Evolutionary conservation across 2,113 vertebrate genomes (phyloP), one percentile per base, ranked within the genome.

Genomic region (Corythoichthys intestinalis): DNA sequence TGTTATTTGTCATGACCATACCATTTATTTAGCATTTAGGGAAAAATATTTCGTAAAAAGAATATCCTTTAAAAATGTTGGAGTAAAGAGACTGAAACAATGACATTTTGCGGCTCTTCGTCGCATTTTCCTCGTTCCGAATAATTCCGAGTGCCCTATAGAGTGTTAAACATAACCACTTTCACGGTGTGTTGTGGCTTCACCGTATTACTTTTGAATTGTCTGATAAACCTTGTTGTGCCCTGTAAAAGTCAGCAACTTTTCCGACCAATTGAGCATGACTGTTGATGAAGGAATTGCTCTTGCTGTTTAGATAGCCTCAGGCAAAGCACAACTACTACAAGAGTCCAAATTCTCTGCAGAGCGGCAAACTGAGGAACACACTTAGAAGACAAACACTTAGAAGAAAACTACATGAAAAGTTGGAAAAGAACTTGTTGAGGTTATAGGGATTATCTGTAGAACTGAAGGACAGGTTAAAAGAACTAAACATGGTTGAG

Each of bases 241-340:
- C 10, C 10, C 10, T 17, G 17, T 62, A 62, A 62, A 63, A 46
- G 61, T 63, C 61, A 63, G 61, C 61, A 63, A 63, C 44, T 63
- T 63, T 63, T 63, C 44, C 44, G 61, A 28, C 61, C 61, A 63
- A 47, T 63, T 46, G 41, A 48, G 61, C 44, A 47, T 63, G 44
- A 47, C 60, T 13, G 44, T 46, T 63, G 61, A 63, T 47, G 20
- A 47, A 63, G 44, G 46, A 63, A 63, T 28, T 28, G 11, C 61
- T 63, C 61, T 47, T 46, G 20, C 20, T 63, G 44, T 41, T 63
- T 47, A 41, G 44, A 34, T 63, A 28, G 61, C 61, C 61, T 63
- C 2, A n/a, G 61, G 61, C 10, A 28, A 47, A 47, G 20, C 17
- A 20, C 38, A 11, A 4, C 37, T 41, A 12, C 39, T 11, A 14